Evolutionary conservation across 2,888 invertebrate species (phyloP).

Genomic region (Meloe dianella): DNA sequence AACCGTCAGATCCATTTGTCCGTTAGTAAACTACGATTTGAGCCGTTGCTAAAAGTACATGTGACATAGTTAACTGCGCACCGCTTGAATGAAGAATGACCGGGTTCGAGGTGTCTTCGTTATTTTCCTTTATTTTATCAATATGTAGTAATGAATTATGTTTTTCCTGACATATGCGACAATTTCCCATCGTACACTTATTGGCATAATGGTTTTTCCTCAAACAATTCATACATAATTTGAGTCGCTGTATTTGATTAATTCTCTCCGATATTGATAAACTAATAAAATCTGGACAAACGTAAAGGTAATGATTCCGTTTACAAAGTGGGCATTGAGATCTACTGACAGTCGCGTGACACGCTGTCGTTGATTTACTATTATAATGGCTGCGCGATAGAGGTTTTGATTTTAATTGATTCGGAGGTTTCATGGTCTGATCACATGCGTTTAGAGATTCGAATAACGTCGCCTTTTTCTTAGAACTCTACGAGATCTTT

Average conservation of each 20-base stretch:
- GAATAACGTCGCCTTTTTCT: neutral
- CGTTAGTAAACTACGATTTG: neutral
- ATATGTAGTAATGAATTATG: slow-evolving; percentile 26
- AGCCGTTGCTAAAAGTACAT: neutral
- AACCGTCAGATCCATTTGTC: neutral
- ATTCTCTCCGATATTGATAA: neutral
- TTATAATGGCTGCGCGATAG: neutral
- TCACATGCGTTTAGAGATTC: neutral
- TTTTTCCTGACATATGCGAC: slow-evolving; percentile 23
- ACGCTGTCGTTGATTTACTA: neutral
- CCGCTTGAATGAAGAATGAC: neutral
- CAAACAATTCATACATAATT: slow-evolving; percentile 16
- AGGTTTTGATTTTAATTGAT: neutral
- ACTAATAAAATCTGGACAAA: slow-evolving; percentile 7
- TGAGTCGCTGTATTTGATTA: neutral
- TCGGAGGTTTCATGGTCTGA: neutral
- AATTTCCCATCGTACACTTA: slow-evolving; percentile 16
- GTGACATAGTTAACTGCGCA: neutral
- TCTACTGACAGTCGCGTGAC: neutral
- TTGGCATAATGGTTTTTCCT: slow-evolving; percentile 3
- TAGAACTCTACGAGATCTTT: neutral
- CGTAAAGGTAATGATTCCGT: neutral
- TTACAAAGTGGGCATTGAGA: slow-evolving; percentile 9
- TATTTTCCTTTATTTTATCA: neutral
- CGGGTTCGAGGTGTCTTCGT: neutral